Percentiles rank a stretch among this genome's conserved stretches.
phyloP scores from a whole-genome alignment of 2,888 invertebrate genomes.

The Andrena minutula region DNA sequence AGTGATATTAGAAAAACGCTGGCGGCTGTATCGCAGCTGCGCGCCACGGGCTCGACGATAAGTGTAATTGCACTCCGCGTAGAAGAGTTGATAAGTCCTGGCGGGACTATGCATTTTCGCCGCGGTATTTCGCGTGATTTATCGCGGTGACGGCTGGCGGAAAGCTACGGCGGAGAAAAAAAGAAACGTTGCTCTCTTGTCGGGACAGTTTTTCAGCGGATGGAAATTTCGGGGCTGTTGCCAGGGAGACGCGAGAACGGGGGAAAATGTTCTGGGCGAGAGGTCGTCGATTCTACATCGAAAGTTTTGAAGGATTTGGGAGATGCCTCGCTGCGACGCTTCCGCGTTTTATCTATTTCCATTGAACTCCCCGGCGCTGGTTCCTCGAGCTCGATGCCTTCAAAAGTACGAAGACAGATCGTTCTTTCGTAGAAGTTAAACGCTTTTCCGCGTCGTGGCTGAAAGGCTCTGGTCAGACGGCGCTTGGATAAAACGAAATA shows the following conservation, averaged over 20 bases:
- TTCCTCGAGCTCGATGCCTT: slow-evolving; percentile 37
- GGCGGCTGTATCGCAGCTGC: slow-evolving; percentile 34
- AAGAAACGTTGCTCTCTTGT: slow-evolving; percentile 28
- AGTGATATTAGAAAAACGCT: slow-evolving; percentile 10
- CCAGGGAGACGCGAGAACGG: background rate
- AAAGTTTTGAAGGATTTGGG: slow-evolving; percentile 41
- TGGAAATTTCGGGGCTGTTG: slow-evolving; percentile 54
- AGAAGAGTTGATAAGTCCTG: slow-evolving; percentile 33
- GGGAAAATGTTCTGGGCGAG: slow-evolving; percentile 34
- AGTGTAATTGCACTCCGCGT: slow-evolving; percentile 34
- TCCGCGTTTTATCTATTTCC: slow-evolving; percentile 34
- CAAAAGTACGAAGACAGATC: slow-evolving; percentile 37
- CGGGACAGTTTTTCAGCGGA: slow-evolving; percentile 45
- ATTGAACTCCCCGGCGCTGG: slow-evolving; percentile 29
- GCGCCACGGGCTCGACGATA: slow-evolving; percentile 34
- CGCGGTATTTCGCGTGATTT: slow-evolving; percentile 51
- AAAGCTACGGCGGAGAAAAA: background rate
- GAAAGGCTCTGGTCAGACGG: slow-evolving; percentile 2
- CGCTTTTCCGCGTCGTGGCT: slow-evolving; percentile 11
- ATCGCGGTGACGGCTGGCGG: slow-evolving; percentile 45
- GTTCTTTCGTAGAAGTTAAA: slow-evolving; percentile 48
- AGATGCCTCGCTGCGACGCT: slow-evolving; percentile 22
- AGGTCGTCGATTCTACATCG: slow-evolving; percentile 28
- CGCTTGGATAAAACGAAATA: background rate
- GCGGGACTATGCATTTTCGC: slow-evolving; percentile 37